Conservation (phyloP, 2,797 vertebrate genomes). For the Distichodus sexfasciatus region DNA sequence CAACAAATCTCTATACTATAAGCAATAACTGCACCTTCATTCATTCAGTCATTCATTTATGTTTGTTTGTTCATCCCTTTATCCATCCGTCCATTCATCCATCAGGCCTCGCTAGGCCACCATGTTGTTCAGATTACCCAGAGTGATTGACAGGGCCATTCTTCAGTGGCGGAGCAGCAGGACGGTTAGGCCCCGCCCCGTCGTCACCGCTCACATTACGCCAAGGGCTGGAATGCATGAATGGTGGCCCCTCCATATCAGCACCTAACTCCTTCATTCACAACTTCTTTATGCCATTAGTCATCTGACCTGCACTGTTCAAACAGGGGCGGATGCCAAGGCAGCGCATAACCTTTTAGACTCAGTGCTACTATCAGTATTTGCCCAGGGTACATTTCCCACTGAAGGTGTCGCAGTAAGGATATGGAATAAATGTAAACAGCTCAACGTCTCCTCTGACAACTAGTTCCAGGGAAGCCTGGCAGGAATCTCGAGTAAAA, state of each 20-base stretch:
- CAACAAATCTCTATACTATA: too few species aligned
- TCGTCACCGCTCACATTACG: conserved; percentile 62
- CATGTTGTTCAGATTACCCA: conserved; percentile 19
- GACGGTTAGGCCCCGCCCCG: conserved; percentile 38
- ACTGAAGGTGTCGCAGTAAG: conserved; percentile 48
- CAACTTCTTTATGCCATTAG: conserved; percentile 68
- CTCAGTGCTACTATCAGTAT: conserved; percentile 53
- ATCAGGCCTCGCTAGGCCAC: conserved; percentile 13
- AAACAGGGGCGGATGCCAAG: conserved; percentile 58
- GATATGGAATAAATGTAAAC: conserved; percentile 40
- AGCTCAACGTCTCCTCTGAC: conserved; percentile 31
- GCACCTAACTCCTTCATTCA: conserved; percentile 66
- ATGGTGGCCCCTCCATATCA: conserved; percentile 63
- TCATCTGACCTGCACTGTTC: conserved; percentile 66
- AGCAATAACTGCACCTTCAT: too few species aligned
- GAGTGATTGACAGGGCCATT: conserved; percentile 38
- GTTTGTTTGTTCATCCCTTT: neutral
- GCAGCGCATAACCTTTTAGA: conserved; percentile 50
- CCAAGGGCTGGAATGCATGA: conserved; percentile 68
- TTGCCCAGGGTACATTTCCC: conserved; percentile 49
- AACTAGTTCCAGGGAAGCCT: neutral
- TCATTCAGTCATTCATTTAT: conserved; percentile 7
- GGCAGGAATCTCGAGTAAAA: conserved; percentile 6
- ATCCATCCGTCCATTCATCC: conserved; percentile 21
- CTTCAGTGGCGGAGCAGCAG: conserved; percentile 33